Conservation (phyloP, 2,113 vertebrate species). For the Orientallactaga bullata region DNA sequence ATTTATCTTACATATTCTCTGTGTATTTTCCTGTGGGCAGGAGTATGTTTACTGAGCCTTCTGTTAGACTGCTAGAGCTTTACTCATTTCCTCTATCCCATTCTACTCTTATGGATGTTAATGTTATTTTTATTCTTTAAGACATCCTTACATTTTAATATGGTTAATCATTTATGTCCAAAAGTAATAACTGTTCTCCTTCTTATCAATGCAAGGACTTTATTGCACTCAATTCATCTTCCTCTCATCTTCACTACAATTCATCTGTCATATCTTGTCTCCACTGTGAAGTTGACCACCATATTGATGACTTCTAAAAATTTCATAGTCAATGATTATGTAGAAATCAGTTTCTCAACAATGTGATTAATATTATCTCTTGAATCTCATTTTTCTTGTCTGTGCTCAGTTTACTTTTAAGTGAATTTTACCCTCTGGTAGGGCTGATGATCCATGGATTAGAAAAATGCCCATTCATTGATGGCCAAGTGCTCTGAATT, state of each 20-base stretch:
- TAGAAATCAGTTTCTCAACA: background rate
- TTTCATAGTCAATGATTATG: background rate
- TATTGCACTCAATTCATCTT: background rate
- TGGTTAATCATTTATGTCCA: background rate
- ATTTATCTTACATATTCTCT: background rate
- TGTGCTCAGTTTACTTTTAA: background rate
- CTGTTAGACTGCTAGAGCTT: background rate
- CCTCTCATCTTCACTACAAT: background rate
- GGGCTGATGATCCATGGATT: background rate
- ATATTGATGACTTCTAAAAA: background rate
- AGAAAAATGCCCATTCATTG: background rate
- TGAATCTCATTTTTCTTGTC: constrained; percentile 3
- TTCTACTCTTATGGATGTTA: background rate
- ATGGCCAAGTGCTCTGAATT: background rate
- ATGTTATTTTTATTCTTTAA: background rate
- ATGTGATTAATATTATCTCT: background rate
- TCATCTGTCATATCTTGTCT: background rate
- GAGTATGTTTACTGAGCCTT: background rate
- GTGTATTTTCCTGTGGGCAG: background rate
- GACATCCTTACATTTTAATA: background rate
- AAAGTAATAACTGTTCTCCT: background rate
- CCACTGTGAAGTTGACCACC: background rate
- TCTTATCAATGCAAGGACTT: background rate
- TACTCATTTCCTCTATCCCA: background rate
- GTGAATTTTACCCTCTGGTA: background rate